Base-by-base conservation (phyloP, 92 coral and sea anemone species). In the Epizoanthus scotinus region DNA sequence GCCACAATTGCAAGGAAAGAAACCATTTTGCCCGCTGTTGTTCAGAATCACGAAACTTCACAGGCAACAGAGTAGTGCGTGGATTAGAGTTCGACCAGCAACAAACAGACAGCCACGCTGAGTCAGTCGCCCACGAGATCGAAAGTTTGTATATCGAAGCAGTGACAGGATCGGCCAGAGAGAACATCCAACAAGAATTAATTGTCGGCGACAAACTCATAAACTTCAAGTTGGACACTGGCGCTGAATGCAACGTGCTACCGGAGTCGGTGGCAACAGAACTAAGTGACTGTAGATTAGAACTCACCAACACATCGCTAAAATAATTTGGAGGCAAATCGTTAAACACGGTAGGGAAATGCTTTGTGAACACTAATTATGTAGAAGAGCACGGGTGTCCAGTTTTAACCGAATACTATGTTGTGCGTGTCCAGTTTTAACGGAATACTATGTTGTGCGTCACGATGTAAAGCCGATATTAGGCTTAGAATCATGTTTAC, bases 21-120 rank as follows among this genome's bases (percentile, higher is more conserved):
- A 73, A 82, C 64, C 86, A 82, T 67, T 86, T 72, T 42, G 86
- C 86, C 44, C 79, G 86, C 56, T 86, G 86, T 58, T 82, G 86
- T 56, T 58, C 81, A 58, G n/a, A 19, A 54, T 15, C 59, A 19
- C 59, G 20, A 54, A 54, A 54, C 20, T 14, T n/a, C 59, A 54
- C 59, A 54, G 59, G 8, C 44, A 40, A 14, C 59, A 54, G 21
- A 54, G 9, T 19, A 54, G 59, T 54, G 20, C 59, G 59, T 54
- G 59, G 59, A 14, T 54, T 54, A 54, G 59, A 54, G 59, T 54
- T 54, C 19, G 59, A 54, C 59, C 59, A 54, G 59, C 59, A 54
- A 19, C 59, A 54, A 54, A 4, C 59, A 54, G 59, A 54, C 21
- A 54, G 20, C 59, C 59, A 54, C 20, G 15, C 59, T 1, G 59